Percentiles rank a stretch among this genome's conserved stretches.
Conservation (phyloP, 2,797 vertebrate genomes). For the Nannoperca obscura region DNA sequence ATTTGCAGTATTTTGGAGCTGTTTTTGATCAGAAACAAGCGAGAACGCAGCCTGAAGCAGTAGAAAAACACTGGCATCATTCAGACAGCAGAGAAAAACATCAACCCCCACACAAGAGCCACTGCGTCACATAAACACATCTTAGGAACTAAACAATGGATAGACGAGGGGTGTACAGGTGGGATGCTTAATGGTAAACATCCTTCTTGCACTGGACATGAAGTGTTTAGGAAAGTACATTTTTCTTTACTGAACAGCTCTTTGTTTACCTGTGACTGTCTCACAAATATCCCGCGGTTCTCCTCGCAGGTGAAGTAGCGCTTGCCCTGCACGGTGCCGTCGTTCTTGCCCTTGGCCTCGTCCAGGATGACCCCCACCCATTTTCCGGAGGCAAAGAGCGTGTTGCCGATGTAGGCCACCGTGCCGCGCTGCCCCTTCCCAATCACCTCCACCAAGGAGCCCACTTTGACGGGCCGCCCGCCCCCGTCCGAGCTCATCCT, state of each 20-base stretch:
- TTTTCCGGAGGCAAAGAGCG: slow-evolving; percentile 95
- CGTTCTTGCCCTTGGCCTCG: slow-evolving; percentile 95
- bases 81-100: slow-evolving; percentile 30
- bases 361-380: slow-evolving; percentile 97
- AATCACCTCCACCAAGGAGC: slow-evolving; percentile 94
- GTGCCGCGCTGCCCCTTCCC: slow-evolving; percentile 94
- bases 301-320: slow-evolving; percentile 95
- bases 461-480: slow-evolving; percentile 90
- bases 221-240: background rate
- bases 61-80: background rate
- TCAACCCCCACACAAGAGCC: slow-evolving; percentile 35
- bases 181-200: background rate
- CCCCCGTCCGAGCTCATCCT: slow-evolving; percentile 94
- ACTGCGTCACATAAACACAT: slow-evolving; percentile 34
- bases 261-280: slow-evolving; percentile 91
- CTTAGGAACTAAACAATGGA: slow-evolving; percentile 13
- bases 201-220: background rate
- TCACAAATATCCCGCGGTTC: slow-evolving; percentile 94
- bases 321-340: slow-evolving; percentile 94
- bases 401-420: slow-evolving; percentile 94
- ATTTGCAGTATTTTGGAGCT: slow-evolving; percentile 2
- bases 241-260: background rate
- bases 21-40: slow-evolving; percentile 21
- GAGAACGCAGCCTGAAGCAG: slow-evolving; percentile 17
- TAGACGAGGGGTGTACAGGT: background rate